Evolutionary conservation across 2,888 invertebrate genomes (phyloP), one percentile per base, ranked within the genome.

Genomic region (Eupithecia vulgata): DNA sequence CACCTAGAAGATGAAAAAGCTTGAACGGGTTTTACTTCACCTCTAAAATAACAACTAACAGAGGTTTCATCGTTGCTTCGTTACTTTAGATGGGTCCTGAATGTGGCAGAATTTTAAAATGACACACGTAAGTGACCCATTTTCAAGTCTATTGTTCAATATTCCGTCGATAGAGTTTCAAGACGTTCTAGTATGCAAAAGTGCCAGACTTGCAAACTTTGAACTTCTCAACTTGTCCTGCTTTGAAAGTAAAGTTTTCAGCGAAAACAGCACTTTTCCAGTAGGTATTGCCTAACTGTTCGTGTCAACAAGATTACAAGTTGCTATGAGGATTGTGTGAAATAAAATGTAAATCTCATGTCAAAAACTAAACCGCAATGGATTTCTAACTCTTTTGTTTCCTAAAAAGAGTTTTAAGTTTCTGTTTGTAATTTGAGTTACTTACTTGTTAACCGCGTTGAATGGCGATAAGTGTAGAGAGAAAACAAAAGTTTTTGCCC

Each of bases 231-330:
- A 65, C 65, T 42, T 40, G 40, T 40, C 65, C 65, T 40, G 65
- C 37, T 40, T 65, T 21, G 15, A 64, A 64, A 30, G 7, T 34
- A 61, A 61, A 40, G 21, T 65, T 65, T 64, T 65, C 10, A 21
- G 65, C 40, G 65, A 65, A 65, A 65, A 21, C 65, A 65, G 65
- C 65, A 65, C 65, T 65, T 65, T 65, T 21, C n/a, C 65, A 65
- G 65, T 65, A 21, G 65, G 65, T 65, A n/a, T n/a, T 40, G 7
- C 68, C 45, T 7, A 52, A 68, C 35, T 21, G 45, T 25, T 25
- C 52, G 35, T 67, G 52, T 57, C 48, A 37, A 67, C 67, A 67
- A 67, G 67, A 52, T 67, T 67, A 68, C 59, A 67, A 61, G 21
- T 65, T 40, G 25, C 35, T 65, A 17, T 65, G 65, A 37, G 37